Percentiles rank a stretch among this genome's conserved stretches.
Conservation (phyloP, 2,113 vertebrate genomes). For the Oryzias celebensis region DNA sequence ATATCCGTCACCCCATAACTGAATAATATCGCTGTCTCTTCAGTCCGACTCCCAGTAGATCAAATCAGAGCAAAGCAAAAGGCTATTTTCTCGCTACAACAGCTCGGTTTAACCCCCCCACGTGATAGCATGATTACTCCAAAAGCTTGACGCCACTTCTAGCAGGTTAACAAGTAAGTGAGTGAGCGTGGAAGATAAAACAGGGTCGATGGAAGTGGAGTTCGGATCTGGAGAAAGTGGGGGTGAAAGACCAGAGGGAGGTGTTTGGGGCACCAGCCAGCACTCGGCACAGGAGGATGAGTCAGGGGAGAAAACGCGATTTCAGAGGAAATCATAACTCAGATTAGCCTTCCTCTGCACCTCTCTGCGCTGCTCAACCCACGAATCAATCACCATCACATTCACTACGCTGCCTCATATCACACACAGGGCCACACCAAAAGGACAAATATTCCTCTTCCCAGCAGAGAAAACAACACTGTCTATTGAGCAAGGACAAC, state of each 20-base stretch:
- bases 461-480: constrained; percentile 55
- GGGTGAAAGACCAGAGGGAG: constrained; percentile 29
- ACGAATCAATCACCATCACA: constrained; percentile 64
- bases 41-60: constrained; percentile 38
- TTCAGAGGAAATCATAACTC: constrained; percentile 70
- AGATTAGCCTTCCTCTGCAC: constrained; percentile 65
- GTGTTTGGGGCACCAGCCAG: constrained; percentile 24
- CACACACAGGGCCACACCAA: constrained; percentile 37
- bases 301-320: constrained; percentile 61
- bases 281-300: constrained; percentile 45
- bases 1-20: constrained; percentile 38
- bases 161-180: constrained; percentile 31
- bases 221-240: constrained; percentile 30
- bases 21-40: constrained; percentile 45
- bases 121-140: constrained; percentile 56
- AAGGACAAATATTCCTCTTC: constrained; percentile 59
- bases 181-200: constrained; percentile 33
- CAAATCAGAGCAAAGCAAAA: constrained; percentile 41
- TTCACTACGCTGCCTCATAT: constrained; percentile 33
- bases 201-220: constrained; percentile 8
- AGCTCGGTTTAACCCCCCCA: constrained; percentile 47
- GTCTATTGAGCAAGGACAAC: constrained; percentile 62
- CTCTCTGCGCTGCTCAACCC: constrained; percentile 47
- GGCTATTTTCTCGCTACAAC: constrained; percentile 51
- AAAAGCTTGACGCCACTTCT: constrained; percentile 41